Base-by-base conservation (phyloP, 2,797 vertebrate genomes). In the Setipinna tenuifilis region DNA sequence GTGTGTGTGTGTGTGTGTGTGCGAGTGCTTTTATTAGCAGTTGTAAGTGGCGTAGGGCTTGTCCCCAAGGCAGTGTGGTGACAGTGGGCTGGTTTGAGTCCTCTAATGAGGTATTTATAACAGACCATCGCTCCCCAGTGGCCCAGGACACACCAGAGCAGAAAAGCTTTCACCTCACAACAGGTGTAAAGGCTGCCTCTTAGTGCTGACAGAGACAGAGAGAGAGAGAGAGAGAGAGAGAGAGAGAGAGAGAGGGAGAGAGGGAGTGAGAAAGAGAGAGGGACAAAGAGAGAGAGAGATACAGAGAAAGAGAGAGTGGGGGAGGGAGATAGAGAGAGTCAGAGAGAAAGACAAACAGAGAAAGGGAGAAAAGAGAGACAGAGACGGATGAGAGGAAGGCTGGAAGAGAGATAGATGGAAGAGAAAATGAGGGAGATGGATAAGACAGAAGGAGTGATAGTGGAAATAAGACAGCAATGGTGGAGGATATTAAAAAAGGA, bases 21-120 rank as follows among this genome's bases (percentile, higher is more conserved):
- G 28, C 2, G 25, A 17, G 28, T 35, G 25, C 16, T 0, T 71
- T 31, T 31, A 28, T 31, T 35, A 19, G 28, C 65, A 17, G 65
- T 35, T 71, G 0, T 93, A 93, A 92, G 90, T 82, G 86, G 89
- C 86, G 91, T 61, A 87, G 89, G 88, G 87, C 61, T 86, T 90
- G 82, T 61, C 91, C 93, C 92, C 86, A 0, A 87, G 89, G 93
- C 89, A 85, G 0, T 85, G 89, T 92, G 90, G 87, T 91, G 93
- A 93, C 90, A 89, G 78, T 83, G 85, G 82, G 88, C 88, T 89
- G 89, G 90, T 83, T 86, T 87, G 82, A 83, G 91, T 91, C 89
- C 89, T 85, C 89, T 88, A 86, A 91, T 89, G 90, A 92, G 93
- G 92, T 94, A 94, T 95, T 94, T 95, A 94, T 94, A 94, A 92